A percentile compares a stretch with the other conserved stretches of the same genome.
Evolutionary conservation across 2,888 invertebrate genomes (phyloP).

Genomic region (Galeruca laticollis): DNA sequence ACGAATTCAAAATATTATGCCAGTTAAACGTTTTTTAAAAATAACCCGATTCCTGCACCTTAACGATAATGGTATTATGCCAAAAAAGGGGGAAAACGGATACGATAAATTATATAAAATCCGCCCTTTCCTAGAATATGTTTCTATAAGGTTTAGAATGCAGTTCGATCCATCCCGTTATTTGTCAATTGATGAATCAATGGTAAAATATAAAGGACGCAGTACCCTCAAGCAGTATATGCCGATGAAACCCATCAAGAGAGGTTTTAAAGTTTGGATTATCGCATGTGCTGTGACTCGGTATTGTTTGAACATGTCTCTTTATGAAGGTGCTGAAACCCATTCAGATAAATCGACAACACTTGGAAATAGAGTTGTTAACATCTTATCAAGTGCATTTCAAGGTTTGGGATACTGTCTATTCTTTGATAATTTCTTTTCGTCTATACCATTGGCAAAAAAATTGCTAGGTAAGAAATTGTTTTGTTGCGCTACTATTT

Average conservation of each 20-base stretch:
- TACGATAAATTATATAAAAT: not conserved
- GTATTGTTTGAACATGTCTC: no score
- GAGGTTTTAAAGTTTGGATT: slow-evolving; percentile 27
- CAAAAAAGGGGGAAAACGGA: not conserved
- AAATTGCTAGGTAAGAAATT: no score
- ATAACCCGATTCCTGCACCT: slow-evolving; percentile 3
- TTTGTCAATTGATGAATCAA: slow-evolving; percentile 46
- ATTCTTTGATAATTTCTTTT: no score
- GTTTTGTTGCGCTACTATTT: no score
- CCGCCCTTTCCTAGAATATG: not conserved
- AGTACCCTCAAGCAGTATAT: slow-evolving; percentile 14
- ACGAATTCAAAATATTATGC: slow-evolving; percentile 9
- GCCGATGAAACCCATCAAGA: slow-evolving; percentile 24
- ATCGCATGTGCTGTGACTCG: slow-evolving; percentile 16
- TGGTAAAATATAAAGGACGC: slow-evolving; percentile 49
- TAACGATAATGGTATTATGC: not conserved
- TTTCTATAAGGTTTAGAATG: not conserved
- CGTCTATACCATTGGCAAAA: no score
- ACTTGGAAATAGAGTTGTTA: no score
- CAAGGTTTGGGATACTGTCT: no score
- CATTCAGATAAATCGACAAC: no score
- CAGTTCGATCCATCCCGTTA: not conserved
- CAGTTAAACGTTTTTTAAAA: slow-evolving; percentile 4
- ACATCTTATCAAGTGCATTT: no score
- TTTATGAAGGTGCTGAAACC: no score